phyloP scores from a whole-genome alignment of 2,888 invertebrate species.

The Branchellion lobata region DNA sequence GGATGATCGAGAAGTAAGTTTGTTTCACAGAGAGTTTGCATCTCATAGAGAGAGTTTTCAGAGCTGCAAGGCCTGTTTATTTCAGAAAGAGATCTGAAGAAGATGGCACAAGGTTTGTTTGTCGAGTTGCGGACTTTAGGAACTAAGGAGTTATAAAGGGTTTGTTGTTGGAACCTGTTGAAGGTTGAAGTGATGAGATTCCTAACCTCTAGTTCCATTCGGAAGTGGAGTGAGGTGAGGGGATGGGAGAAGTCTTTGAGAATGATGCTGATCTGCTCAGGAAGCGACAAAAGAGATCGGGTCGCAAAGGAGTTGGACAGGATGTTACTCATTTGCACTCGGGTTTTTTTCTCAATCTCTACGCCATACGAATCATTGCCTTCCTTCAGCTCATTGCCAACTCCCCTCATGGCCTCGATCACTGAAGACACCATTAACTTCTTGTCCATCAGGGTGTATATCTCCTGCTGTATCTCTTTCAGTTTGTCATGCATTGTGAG shows the following conservation, averaged over 20 bases:
- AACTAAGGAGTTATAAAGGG: neutral
- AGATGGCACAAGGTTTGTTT: neutral
- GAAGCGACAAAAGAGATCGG: neutral
- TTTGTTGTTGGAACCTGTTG: neutral
- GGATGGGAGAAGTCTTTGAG: neutral
- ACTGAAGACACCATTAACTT: slow-evolving; percentile 30
- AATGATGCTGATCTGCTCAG: slow-evolving; percentile 15
- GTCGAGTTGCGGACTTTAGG: neutral
- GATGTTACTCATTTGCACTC: neutral
- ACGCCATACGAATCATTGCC: slow-evolving; percentile 30
- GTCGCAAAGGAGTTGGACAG: neutral
- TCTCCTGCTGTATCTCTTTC: neutral
- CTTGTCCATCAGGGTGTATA: neutral
- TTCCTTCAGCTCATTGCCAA: slow-evolving; percentile 18
- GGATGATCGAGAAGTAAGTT: too few species aligned
- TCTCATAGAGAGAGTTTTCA: neutral
- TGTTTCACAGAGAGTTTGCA: too few species aligned
- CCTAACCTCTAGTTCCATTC: neutral
- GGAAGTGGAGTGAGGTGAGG: neutral
- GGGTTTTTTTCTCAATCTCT: slow-evolving; percentile 25
- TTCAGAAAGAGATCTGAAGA: neutral
- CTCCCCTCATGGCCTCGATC: slow-evolving; percentile 28
- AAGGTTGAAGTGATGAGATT: neutral
- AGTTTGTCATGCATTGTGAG: slow-evolving; percentile 1
- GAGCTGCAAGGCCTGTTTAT: neutral